Percentiles rank a stretch among this genome's conserved stretches.
phyloP scores from a whole-genome alignment of 2,888 invertebrate genomes.

The Polydrusus tereticollis region DNA sequence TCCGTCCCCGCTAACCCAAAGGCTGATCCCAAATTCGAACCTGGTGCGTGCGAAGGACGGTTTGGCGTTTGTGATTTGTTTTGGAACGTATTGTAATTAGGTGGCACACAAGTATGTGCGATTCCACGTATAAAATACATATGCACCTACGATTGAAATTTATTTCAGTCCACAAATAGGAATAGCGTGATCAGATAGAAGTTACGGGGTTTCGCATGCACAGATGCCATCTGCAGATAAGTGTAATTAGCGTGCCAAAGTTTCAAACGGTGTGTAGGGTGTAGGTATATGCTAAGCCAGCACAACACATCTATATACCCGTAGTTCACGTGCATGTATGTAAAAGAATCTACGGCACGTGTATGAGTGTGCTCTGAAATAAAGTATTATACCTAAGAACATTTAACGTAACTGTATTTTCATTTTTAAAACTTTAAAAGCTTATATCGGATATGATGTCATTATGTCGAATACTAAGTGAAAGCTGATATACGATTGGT shows the following conservation, averaged over 20 bases:
- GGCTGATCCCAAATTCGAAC: no score
- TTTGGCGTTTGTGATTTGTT: constrained; percentile 26
- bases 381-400: no score
- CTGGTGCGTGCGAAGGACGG: constrained; percentile 5
- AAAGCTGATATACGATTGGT: no score
- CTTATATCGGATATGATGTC: no score
- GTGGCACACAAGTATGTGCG: constrained; percentile 29
- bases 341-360: constrained; percentile 20
- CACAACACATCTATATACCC: constrained; percentile 34
- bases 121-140: constrained; percentile 36
- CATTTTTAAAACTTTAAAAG: no score
- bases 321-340: constrained; percentile 28
- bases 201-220: constrained; percentile 59
- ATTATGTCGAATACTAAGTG: no score
- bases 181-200: constrained; percentile 59
- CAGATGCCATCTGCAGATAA: constrained; percentile 59
- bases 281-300: constrained; percentile 39
- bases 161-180: constrained; percentile 59
- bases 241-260: constrained; percentile 58
- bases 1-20: no score
- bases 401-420: no score
- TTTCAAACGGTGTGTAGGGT: constrained; percentile 54
- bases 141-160: constrained; percentile 58
- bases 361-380: no score
- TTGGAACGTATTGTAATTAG: constrained; percentile 31